Evolutionary conservation across 92 coral and sea anemone genomes (phyloP), one percentile per base, ranked within the genome.

Genomic region (Metridium senile): DNA sequence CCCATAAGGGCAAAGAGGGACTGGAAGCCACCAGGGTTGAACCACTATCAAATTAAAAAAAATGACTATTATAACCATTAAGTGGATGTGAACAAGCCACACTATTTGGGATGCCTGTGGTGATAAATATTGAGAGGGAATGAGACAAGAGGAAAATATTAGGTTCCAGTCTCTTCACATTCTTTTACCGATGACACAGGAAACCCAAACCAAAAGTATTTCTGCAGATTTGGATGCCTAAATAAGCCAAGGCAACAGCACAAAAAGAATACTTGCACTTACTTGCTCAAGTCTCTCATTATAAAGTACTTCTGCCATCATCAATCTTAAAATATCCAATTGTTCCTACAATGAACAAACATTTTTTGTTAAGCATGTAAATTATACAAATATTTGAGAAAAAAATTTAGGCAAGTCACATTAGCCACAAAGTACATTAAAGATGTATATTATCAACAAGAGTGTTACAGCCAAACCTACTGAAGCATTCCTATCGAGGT

Each of bases 1-100:
- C 97, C 97, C 64, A 91, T 77, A 21, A 91, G 84, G 10, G 93
- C 97, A 87, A 91, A 78, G n/a, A 91, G 69, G 7, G 93, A 89
- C 64, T 76, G 88, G 45, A 91, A 91, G 0, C 93, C 97, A 27
- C 89, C 93, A 18, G 93, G 84, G 54, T 78, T 74, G 68, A 91
- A 85, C 97, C 97, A 91, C 97, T 91, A 33, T 6, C 33, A 82
- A 47, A 2, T 13, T 27, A 56, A 71, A 62, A 25, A 22, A 52
- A 22, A 56, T 11, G 31, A 31, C 18, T 27, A 56, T 18, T 27
- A 1, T n/a, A 11, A 29, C 2, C 17, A 31, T 2, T 11, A 28
- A 23, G 11, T 70, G 57, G 45, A 4, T 19, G 68, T 11, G 17
- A 2, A 54, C 23, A 54, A 20, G 17, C 17, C 25, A 54, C 2